phyloP scores from a whole-genome alignment of 2,113 vertebrate species.

The Vulpes lagopus region DNA sequence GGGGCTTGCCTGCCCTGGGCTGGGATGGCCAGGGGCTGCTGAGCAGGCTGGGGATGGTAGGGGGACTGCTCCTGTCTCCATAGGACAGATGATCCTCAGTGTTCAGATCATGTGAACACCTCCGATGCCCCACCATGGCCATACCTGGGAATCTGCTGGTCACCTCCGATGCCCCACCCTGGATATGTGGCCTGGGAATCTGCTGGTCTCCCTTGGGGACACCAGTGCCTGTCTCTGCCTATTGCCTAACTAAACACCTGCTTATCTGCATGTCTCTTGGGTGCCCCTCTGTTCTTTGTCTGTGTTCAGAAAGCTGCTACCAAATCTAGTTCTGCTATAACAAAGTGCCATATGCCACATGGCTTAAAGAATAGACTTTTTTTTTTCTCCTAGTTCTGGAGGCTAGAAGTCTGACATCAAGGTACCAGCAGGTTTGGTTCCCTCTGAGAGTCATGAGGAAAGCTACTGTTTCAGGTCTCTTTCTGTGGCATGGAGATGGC shows the following conservation, averaged over 20 bases:
- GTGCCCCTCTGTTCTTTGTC: background rate
- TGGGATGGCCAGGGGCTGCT: background rate
- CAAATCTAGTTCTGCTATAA: background rate
- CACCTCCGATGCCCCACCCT: rapidly evolving
- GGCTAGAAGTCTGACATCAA: background rate
- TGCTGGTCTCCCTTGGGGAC: background rate
- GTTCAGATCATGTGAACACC: background rate
- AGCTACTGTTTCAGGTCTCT: background rate
- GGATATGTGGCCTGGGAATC: too few relatives aligned
- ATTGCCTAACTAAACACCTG: background rate
- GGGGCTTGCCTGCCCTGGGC: background rate
- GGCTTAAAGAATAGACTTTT: background rate
- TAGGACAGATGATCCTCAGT: background rate
- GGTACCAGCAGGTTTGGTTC: background rate
- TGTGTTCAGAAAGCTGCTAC: background rate
- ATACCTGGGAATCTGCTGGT: too few relatives aligned
- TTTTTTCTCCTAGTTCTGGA: background rate
- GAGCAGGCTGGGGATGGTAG: background rate
- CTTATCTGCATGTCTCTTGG: background rate
- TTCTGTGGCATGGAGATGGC: background rate
- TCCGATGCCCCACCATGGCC: rapidly evolving
- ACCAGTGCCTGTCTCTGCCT: background rate
- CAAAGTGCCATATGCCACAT: background rate
- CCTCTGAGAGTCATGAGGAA: background rate
- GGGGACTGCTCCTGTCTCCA: background rate